Evolutionary conservation across 2,888 invertebrate species (phyloP).

Genomic region (Schizotus pectinicornis): DNA sequence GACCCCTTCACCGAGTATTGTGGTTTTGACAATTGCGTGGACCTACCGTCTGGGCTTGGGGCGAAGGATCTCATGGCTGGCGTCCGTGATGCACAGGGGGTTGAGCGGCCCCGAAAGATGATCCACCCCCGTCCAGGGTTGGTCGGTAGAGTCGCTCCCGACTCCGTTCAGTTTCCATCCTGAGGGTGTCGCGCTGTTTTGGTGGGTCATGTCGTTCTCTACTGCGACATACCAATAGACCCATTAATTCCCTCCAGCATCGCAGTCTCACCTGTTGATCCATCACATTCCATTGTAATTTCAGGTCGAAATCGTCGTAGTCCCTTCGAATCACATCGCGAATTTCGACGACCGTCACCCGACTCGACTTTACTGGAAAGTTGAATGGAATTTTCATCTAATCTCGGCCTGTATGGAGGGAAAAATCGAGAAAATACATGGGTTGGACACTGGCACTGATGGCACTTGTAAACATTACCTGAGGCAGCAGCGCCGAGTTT

Average conservation of each 20-base stretch:
- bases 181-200: constrained; percentile 48
- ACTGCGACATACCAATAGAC: constrained; percentile 29
- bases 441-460: constrained; percentile 15
- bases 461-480: constrained; percentile 29
- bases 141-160: constrained; percentile 44
- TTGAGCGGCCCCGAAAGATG: constrained; percentile 68
- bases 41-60: constrained; percentile 84
- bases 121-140: constrained; percentile 62
- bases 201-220: constrained; percentile 45
- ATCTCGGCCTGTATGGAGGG: neutral
- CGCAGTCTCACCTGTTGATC: constrained; percentile 30
- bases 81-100: constrained; percentile 71
- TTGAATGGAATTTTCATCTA: neutral
- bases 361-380: neutral
- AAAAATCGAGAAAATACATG: constrained; percentile 9
- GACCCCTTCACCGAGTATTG: no score
- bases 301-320: neutral
- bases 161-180: constrained; percentile 51
- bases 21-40: no score
- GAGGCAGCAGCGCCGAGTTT: constrained; percentile 27
- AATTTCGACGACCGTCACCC: neutral
- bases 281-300: constrained; percentile 26
- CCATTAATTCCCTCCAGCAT: constrained; percentile 25
- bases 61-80: constrained; percentile 83
- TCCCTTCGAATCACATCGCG: neutral